Base-by-base conservation (phyloP, 2,797 vertebrate species). In the Poeciliopsis presidionis region DNA sequence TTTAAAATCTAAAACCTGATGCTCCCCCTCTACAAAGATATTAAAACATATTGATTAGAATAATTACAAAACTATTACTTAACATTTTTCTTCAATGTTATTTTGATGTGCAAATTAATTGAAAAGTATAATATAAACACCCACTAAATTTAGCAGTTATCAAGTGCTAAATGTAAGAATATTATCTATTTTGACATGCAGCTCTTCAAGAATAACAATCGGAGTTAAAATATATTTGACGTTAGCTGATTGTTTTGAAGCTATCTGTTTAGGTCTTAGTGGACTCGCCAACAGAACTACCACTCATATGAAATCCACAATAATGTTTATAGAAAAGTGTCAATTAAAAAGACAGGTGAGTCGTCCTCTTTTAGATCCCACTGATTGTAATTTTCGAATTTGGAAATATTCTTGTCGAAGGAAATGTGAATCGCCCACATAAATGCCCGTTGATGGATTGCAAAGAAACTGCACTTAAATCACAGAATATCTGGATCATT, bases 401-500 rank as follows among this genome's bases (percentile, higher is more conserved):
- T 30, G 28, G 28, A 59, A 16, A 59, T 59, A 59, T 53, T 53
- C 22, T 63, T 63, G 30, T 36, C 30, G 2, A 63, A 63, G 30
- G 7, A 63, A 33, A 63, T 7, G 30, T 36, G 59, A 33, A 2
- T 33, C 59, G 7, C 4, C n/a, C 3, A 13, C 47, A 49, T 20
- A 49, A 49, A 49, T 49, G 2, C 47, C 47, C 47, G 1, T 63
- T 13, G 18, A 22, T 39, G 30, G 7, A 22, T 61, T 75, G n/a
- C 25, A 46, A n/a, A 61, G n/a, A 33, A 45, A n/a, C 53, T 46
- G 6, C n/a, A 46, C 46, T 47, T 75, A 61, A n/a, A n/a, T 65
- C 13, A 36, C 59, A 71, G 36, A 73, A 69, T 73, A 65, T 81
- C 3, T 73, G 33, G 78, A 53, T 81, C 59, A 75, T 33, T n/a